Conservation (phyloP, 2,797 vertebrate genomes). For the Decapterus maruadsi region DNA sequence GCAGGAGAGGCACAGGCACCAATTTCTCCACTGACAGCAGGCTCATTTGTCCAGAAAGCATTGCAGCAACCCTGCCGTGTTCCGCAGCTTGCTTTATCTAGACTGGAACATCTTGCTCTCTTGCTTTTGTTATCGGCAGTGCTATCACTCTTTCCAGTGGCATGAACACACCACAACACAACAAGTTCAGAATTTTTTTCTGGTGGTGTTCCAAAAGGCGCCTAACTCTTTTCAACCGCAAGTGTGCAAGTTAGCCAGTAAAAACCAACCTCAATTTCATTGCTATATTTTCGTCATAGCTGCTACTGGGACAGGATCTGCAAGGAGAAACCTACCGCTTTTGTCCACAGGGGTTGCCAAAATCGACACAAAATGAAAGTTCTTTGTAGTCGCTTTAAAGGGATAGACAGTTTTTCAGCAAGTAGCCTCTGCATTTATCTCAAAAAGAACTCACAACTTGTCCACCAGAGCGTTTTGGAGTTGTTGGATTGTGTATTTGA, state of each 20-base stretch:
- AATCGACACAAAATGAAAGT: too few relatives aligned
- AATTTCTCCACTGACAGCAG: slow-evolving; percentile 33
- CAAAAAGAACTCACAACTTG: too few relatives aligned
- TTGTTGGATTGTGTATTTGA: too few relatives aligned
- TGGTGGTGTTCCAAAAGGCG: slow-evolving; percentile 13
- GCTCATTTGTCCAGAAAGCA: slow-evolving; percentile 42
- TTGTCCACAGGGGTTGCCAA: too few relatives aligned
- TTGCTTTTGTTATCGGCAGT: slow-evolving; percentile 47
- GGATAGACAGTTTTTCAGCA: too few relatives aligned
- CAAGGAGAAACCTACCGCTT: too few relatives aligned
- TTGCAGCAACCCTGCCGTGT: slow-evolving; percentile 15
- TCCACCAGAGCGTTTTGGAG: too few relatives aligned
- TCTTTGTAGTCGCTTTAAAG: too few relatives aligned
- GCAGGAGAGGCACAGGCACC: slow-evolving; percentile 6
- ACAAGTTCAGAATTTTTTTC: slow-evolving; percentile 15
- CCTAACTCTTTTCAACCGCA: background rate
- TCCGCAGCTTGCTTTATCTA: slow-evolving; percentile 45
- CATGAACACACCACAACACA: slow-evolving; percentile 6
- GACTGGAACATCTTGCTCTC: slow-evolving; percentile 48
- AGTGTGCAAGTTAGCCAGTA: background rate
- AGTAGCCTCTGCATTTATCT: too few relatives aligned
- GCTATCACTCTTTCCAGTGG: slow-evolving; percentile 16
- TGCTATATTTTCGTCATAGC: too few relatives aligned
- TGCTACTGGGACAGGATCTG: too few relatives aligned
- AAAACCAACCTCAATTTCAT: too few relatives aligned